phyloP scores from a whole-genome alignment of 2,888 invertebrate species.

The Chamaedrilus cognettii region DNA sequence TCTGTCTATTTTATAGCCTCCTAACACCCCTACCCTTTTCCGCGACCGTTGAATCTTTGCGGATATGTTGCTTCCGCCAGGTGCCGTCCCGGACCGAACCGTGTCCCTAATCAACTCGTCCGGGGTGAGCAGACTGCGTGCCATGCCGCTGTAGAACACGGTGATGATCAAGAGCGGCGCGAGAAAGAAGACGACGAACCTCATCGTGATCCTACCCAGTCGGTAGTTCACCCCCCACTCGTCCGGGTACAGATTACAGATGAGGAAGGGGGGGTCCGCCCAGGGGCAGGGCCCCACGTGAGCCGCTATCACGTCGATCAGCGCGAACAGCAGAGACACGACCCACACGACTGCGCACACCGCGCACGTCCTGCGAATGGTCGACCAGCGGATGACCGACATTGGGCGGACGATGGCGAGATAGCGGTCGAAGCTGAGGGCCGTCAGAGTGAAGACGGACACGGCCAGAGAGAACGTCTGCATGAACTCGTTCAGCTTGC shows the following conservation, averaged over 20 bases:
- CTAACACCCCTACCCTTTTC: not conserved
- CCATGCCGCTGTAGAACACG: constrained; percentile 86
- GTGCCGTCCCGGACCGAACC: not conserved
- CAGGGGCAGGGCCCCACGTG: constrained; percentile 8
- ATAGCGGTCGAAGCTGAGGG: constrained; percentile 85
- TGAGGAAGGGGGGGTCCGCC: not conserved
- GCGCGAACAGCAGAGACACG: constrained; percentile 73
- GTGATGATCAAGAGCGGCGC: constrained; percentile 81
- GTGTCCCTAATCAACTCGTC: not conserved
- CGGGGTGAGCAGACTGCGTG: constrained; percentile 68
- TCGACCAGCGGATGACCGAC: constrained; percentile 71
- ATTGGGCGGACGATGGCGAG: constrained; percentile 90
- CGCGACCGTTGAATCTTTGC: not conserved
- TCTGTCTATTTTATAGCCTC: no score
- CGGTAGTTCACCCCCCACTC: constrained; percentile 40
- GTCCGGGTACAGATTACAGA: constrained; percentile 41
- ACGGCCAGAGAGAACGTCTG: constrained; percentile 90
- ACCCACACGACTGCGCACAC: constrained; percentile 64
- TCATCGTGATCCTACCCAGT: constrained; percentile 35
- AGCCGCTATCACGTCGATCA: constrained; percentile 59
- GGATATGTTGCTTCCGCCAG: not conserved
- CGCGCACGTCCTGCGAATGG: constrained; percentile 55
- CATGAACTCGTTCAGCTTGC: constrained; percentile 74
- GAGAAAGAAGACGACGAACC: constrained; percentile 79
- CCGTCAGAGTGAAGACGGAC: constrained; percentile 89